Base-by-base conservation (phyloP, 2,113 vertebrate genomes). In the Mus pahari region DNA sequence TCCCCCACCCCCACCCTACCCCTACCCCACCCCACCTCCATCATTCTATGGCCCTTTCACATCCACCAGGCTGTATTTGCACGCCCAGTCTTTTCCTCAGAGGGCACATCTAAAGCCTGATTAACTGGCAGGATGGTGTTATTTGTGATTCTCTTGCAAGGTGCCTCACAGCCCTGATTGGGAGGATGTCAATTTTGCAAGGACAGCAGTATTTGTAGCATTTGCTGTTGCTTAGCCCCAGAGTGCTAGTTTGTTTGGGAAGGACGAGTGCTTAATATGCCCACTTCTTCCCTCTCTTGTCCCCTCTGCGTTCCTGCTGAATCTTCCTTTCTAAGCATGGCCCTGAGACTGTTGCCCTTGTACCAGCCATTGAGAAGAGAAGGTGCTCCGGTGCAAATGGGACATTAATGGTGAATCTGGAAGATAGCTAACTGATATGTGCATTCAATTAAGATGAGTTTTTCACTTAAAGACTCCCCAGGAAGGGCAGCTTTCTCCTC, bases 401-500 rank as follows among this genome's bases (percentile, higher is more conserved):
- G 91, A 42, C 98, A 90, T 97, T 97, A 45, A 97, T 97, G 98
- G 96, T 0, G 93, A 97, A 74, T 97, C 94, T 5, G 17, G 42
- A 83, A 92, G 98, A 98, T 97, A 98, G 90, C 97, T 96, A 98
- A 98, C 97, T 97, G 96, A 98, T 98, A 97, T 98, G 98, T 97
- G 97, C 94, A 86, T 95, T 97, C 98, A 98, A 97, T 98, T 98
- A 98, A 97, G 97, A 98, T 95, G 95, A 96, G 98, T 97, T 98
- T 96, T 98, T 96, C 97, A 96, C 97, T 98, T 98, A 98, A 98
- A 97, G 98, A 97, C 97, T 98, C 98, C 97, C 98, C 97, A 98
- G 98, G 98, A 98, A 97, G 98, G 98, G 96, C 95, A 60, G 71
- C 95, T 97, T 97, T 97, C 50, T 96, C 97, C 97, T 98, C 97